A percentile compares a stretch with the other conserved stretches of the same genome.
Conservation (phyloP, 2,888 invertebrate genomes). For the Amaurobius ferox region DNA sequence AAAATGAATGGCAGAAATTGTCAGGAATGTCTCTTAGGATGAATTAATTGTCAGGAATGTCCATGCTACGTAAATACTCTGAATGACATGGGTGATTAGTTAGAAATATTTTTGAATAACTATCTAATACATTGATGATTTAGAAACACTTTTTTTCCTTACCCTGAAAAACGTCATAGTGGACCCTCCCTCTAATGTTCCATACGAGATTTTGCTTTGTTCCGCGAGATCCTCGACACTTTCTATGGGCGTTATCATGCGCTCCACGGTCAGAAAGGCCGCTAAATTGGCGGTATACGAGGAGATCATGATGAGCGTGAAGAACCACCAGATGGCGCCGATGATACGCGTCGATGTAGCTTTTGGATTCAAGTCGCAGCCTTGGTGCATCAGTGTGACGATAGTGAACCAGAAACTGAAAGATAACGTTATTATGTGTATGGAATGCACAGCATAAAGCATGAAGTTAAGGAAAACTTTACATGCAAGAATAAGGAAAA, state of each 20-base stretch:
- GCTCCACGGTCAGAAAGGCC: slow-evolving; percentile 97
- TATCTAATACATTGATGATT: too few relatives aligned
- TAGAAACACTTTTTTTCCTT: slow-evolving; percentile 76
- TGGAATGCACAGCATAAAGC: too few relatives aligned
- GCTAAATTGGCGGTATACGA: slow-evolving; percentile 99
- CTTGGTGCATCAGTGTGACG: slow-evolving; percentile 91
- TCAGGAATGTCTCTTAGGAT: too few relatives aligned
- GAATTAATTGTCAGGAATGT: too few relatives aligned
- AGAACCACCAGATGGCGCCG: slow-evolving; percentile 99
- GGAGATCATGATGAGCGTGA: slow-evolving; percentile 97
- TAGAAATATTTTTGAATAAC: too few relatives aligned
- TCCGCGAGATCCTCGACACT: slow-evolving; percentile 96
- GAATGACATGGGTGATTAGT: too few relatives aligned
- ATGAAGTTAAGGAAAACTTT: too few relatives aligned
- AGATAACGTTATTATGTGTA: too few relatives aligned
- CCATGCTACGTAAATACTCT: too few relatives aligned
- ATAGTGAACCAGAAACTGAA: slow-evolving; percentile 81
- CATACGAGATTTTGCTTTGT: slow-evolving; percentile 95
- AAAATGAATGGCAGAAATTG: too few relatives aligned
- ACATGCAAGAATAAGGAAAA: too few relatives aligned
- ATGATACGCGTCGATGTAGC: slow-evolving; percentile 89
- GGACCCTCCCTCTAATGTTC: slow-evolving; percentile 93
- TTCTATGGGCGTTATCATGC: slow-evolving; percentile 96
- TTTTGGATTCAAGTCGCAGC: slow-evolving; percentile 92
- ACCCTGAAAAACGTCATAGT: slow-evolving; percentile 98